Evolutionary conservation across 2,113 vertebrate species (phyloP), one percentile per base, ranked within the genome.

Genomic region (Boleophthalmus pectinirostris): DNA sequence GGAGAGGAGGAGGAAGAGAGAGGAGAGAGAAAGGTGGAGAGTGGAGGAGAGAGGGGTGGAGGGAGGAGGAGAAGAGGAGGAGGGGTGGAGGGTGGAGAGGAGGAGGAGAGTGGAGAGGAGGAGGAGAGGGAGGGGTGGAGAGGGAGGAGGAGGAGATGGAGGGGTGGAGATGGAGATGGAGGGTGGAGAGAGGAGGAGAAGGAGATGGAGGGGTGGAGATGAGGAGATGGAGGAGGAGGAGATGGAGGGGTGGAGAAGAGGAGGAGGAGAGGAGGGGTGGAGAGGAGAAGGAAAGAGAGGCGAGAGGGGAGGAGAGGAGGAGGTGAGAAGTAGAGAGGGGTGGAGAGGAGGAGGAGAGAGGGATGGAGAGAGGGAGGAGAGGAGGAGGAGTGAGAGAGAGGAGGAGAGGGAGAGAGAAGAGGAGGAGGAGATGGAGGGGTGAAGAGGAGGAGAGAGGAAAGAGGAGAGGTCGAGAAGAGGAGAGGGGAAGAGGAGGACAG

Each of bases 161-260:
- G 29, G 4, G 29, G 67, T 68, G 79, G 75, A 66, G 80, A 73
- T n/a, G 64, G n/a, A n/a, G 63, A 69, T 73, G 79, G 79, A 69
- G 74, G 8, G 73, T 66, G 49, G 21, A 21, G 23, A 57, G 10
- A 14, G 54, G 54, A 73, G 73, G 43, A 54, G 72, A 64, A 18
- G n/a, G n/a, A n/a, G n/a, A n/a, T n/a, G n/a, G n/a, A n/a, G n/a
- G n/a, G n/a, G n/a, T n/a, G n/a, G n/a, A n/a, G n/a, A 66, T 65
- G 69, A 46, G 71, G 67, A 68, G 61, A 66, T n/a, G n/a, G 38
- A 43, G 4, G 1, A 16, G 46, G 46, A 72, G n/a, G n/a, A n/a
- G n/a, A n/a, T n/a, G n/a, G n/a, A n/a, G n/a, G n/a, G n/a, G n/a
- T n/a, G n/a, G n/a, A n/a, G n/a, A n/a, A n/a, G n/a, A n/a, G n/a